Percentiles rank a stretch among this genome's conserved stretches.
phyloP scores from a whole-genome alignment of 2,888 invertebrate genomes.

The Xylota sylvarum region DNA sequence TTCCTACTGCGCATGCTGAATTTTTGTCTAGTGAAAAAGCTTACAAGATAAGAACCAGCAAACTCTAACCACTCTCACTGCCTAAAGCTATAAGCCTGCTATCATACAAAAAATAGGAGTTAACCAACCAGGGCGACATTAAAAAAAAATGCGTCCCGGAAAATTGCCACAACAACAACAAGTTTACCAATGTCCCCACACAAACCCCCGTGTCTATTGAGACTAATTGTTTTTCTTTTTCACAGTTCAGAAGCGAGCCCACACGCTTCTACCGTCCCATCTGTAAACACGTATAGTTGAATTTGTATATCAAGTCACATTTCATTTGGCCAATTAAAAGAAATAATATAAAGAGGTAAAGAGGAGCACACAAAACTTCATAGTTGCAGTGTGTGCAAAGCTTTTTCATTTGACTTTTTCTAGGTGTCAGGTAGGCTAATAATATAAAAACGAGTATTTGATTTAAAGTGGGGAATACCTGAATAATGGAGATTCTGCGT shows the following conservation, averaged over 20 bases:
- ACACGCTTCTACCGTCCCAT: conserved; percentile 15
- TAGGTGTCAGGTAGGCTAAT: background rate
- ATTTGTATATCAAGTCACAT: conserved; percentile 13
- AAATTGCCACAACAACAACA: conserved; percentile 41
- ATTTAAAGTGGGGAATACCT: background rate
- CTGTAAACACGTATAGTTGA: conserved; percentile 28
- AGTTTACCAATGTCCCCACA: conserved; percentile 14
- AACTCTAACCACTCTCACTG: conserved; percentile 5
- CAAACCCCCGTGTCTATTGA: background rate
- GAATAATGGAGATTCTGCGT: background rate
- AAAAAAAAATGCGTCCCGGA: conserved; percentile 46
- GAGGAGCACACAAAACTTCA: background rate
- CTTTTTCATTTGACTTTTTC: background rate
- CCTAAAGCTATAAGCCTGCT: conserved; percentile 13
- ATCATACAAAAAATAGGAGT: background rate
- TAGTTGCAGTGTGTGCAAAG: conserved; percentile 2
- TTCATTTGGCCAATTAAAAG: conserved; percentile 38
- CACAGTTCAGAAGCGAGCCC: background rate
- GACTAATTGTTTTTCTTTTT: conserved; percentile 16
- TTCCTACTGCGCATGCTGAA: conserved; percentile 18
- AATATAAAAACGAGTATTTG: background rate
- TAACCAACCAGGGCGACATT: background rate
- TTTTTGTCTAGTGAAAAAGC: conserved; percentile 3
- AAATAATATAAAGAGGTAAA: background rate
- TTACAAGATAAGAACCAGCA: background rate